A percentile compares a stretch with the other conserved stretches of the same genome.
Evolutionary conservation across 2,797 vertebrate species (phyloP).

Genomic region (Pitangus sulphuratus): DNA sequence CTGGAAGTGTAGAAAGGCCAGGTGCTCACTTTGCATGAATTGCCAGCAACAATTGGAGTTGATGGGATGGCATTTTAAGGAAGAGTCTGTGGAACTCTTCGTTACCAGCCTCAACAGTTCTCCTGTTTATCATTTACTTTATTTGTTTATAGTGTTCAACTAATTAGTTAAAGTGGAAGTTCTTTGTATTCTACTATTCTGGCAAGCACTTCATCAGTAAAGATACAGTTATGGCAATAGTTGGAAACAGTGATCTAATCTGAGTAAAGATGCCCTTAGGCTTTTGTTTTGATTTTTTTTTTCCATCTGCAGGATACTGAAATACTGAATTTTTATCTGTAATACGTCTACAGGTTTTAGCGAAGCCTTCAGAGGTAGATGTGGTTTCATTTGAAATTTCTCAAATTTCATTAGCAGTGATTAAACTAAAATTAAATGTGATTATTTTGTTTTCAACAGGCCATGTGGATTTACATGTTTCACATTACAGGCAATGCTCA

Average conservation of each 20-base stretch:
- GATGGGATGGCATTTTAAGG: not conserved
- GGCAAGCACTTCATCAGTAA: not conserved
- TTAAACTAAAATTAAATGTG: constrained; percentile 7
- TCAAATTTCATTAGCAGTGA: not conserved
- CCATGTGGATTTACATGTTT: not conserved
- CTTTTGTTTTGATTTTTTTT: not conserved
- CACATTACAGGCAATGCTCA: constrained; percentile 20
- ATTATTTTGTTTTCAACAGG: not conserved
- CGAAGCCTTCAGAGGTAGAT: not conserved
- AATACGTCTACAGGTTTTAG: not conserved
- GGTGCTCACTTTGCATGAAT: not conserved
- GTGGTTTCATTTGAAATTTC: not conserved
- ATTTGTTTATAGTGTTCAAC: not conserved
- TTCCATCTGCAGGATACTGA: not conserved
- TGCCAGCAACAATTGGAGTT: not conserved
- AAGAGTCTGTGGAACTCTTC: not conserved
- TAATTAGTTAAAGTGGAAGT: not conserved
- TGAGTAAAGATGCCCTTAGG: not conserved
- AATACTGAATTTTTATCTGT: not conserved
- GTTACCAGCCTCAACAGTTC: not conserved
- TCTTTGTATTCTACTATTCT: not conserved
- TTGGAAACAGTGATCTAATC: not conserved
- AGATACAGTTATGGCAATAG: not conserved
- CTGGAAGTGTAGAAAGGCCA: not conserved
- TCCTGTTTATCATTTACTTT: not conserved